phyloP scores from a whole-genome alignment of 2,113 vertebrate species.

The Pogona vitticeps region DNA sequence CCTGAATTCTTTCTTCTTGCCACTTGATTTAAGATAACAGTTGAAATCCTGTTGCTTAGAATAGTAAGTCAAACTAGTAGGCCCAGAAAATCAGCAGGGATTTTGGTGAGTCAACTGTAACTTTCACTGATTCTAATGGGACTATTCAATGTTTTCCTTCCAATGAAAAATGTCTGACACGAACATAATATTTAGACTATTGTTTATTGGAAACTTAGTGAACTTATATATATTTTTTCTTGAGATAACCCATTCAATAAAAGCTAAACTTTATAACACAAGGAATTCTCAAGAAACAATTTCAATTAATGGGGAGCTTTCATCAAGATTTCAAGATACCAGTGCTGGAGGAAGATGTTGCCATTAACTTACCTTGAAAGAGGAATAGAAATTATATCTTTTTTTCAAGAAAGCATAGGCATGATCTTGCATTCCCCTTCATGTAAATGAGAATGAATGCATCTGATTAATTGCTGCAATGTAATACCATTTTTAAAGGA shows the following conservation, averaged over 20 bases:
- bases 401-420: conserved; percentile 11
- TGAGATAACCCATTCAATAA: not conserved
- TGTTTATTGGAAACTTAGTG: not conserved
- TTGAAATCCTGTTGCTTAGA: too few relatives aligned
- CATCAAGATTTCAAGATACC: too few relatives aligned
- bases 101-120: too few relatives aligned
- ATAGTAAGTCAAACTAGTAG: too few relatives aligned
- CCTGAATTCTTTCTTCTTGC: too few relatives aligned
- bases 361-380: conserved; percentile 14
- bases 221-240: not conserved
- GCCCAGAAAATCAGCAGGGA: too few relatives aligned
- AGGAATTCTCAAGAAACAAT: not conserved
- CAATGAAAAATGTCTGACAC: not conserved
- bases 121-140: too few relatives aligned
- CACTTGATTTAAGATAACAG: too few relatives aligned
- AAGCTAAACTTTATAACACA: not conserved
- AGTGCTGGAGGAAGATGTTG: not conserved
- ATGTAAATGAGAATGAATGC: conserved; percentile 25
- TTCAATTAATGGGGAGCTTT: not conserved
- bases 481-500: conserved; percentile 25
- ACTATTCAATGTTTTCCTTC: not conserved
- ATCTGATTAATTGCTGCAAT: conserved; percentile 12
- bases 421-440: not conserved
- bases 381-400: conserved; percentile 6
- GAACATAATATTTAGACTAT: not conserved